Evolutionary conservation across 1,140 invertebrate species (phyloP).

Genomic region (Drosophila trapezifrons): DNA sequence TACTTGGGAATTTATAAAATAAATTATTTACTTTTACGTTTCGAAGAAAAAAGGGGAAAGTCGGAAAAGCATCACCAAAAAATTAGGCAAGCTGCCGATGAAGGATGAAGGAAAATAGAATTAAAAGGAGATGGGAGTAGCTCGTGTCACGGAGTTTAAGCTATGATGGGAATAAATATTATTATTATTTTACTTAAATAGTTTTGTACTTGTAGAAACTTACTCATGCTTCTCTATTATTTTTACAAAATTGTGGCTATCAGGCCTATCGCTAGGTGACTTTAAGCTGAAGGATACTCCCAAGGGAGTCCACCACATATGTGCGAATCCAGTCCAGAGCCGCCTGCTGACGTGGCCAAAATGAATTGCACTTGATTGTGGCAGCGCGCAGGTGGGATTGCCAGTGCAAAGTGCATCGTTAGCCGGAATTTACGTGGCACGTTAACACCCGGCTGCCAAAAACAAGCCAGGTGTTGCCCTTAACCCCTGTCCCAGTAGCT

Average conservation of each 20-base stretch:
- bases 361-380: slow-evolving; percentile 82
- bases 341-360: slow-evolving; percentile 70
- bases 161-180: no score
- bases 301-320: background rate
- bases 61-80: slow-evolving; percentile 50
- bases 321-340: slow-evolving; percentile 28
- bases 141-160: no score
- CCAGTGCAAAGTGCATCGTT: slow-evolving; percentile 79
- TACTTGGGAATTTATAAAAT: slow-evolving; percentile 80
- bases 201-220: no score
- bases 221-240: background rate
- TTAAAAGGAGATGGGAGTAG: no score
- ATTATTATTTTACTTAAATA: background rate
- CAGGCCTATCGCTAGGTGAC: background rate
- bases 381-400: slow-evolving; percentile 59
- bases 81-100: slow-evolving; percentile 16
- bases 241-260: background rate
- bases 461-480: slow-evolving; percentile 52
- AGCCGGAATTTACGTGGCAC: slow-evolving; percentile 78
- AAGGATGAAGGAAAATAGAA: slow-evolving; percentile 1
- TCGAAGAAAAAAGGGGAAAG: slow-evolving; percentile 21
- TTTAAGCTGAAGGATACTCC: no score
- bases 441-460: slow-evolving; percentile 68
- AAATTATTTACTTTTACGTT: slow-evolving; percentile 72
- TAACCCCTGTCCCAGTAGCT: background rate